Conservation (phyloP, 2,113 vertebrate genomes). For the Dicerorhinus sumatrensis region DNA sequence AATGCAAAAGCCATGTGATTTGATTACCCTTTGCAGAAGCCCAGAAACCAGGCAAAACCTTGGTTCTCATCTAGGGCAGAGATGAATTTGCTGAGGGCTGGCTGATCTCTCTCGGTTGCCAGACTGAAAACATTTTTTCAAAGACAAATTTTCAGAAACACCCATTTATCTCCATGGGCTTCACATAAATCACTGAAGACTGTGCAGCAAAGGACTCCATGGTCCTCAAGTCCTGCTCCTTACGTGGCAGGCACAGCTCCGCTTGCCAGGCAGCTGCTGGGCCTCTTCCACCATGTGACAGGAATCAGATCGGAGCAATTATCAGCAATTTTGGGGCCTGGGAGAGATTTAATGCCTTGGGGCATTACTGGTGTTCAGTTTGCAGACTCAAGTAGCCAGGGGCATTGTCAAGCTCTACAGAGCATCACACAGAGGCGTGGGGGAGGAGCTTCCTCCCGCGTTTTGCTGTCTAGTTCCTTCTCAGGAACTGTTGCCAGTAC, state of each 20-base stretch:
- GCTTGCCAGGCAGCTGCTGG: fast-evolving
- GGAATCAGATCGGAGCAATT: background rate
- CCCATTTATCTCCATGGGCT: fast-evolving
- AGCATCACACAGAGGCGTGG: fast-evolving
- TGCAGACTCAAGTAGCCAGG: background rate
- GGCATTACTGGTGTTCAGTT: background rate
- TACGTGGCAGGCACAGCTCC: fast-evolving
- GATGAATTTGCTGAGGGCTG: background rate
- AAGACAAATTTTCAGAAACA: background rate
- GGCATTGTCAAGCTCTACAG: background rate
- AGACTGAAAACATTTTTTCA: background rate
- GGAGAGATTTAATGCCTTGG: background rate
- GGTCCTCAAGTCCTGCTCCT: fast-evolving
- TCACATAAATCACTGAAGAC: background rate
- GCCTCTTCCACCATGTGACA: fast-evolving
- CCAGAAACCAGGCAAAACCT: background rate
- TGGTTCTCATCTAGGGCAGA: background rate
- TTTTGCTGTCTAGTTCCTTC: fast-evolving
- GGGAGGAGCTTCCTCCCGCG: background rate
- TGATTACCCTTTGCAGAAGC: background rate
- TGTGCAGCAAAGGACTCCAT: fast-evolving
- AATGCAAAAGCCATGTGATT: background rate
- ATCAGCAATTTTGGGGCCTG: background rate
- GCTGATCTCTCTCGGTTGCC: background rate
- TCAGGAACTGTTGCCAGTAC: fast-evolving